A percentile compares a stretch with the other conserved stretches of the same genome.
Conservation (phyloP, 1,140 invertebrate genomes). For the Euwallacea fornicatus region DNA sequence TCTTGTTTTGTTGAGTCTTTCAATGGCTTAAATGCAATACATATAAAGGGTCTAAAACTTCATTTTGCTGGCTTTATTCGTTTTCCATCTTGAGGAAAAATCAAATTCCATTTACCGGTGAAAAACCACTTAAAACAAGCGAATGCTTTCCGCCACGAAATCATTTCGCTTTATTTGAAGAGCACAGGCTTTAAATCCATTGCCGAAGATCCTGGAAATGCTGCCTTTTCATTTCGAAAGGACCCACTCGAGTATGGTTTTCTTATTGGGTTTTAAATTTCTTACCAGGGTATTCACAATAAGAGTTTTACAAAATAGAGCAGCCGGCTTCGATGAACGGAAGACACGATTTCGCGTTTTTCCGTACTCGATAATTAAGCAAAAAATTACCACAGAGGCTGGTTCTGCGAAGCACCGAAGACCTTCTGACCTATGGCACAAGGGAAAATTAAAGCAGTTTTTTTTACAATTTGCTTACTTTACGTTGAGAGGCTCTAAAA, state of each 20-base stretch:
- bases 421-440: too few species aligned
- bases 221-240: conserved; percentile 1
- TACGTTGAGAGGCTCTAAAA: background rate
- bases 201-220: background rate
- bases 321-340: too few species aligned
- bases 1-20: too few species aligned
- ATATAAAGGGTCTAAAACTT: too few species aligned
- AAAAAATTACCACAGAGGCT: too few species aligned
- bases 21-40: too few species aligned
- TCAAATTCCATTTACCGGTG: conserved; percentile 6
- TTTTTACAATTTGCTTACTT: background rate
- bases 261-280: background rate
- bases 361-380: too few species aligned
- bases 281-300: background rate
- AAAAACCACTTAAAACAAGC: conserved; percentile 6
- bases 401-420: too few species aligned
- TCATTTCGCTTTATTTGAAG: conserved; percentile 3
- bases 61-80: too few species aligned
- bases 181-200: background rate
- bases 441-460: too few species aligned
- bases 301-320: too few species aligned
- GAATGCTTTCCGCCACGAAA: background rate
- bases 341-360: too few species aligned
- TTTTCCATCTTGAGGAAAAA: background rate
- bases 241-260: background rate